Percentiles rank a stretch among this genome's conserved stretches.
Conservation (phyloP, 2,888 invertebrate genomes). For the Xanthorhoe spadicearia region DNA sequence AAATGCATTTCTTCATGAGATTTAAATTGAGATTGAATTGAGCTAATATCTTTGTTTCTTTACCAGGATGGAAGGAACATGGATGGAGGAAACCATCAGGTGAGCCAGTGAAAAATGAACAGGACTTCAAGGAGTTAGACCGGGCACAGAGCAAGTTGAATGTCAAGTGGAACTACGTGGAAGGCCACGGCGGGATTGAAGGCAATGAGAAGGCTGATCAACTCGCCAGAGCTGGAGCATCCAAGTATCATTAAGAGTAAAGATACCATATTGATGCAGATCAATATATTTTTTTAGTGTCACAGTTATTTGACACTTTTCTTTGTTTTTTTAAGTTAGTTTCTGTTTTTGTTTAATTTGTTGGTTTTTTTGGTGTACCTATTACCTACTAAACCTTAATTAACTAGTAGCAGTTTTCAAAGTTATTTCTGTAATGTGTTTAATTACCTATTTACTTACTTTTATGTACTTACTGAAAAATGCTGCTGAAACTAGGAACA, state of each 20-base stretch:
- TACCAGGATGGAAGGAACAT: constrained; percentile 92
- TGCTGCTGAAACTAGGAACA: no score
- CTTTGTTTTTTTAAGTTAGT: neutral
- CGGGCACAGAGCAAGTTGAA: constrained; percentile 83
- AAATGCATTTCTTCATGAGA: neutral
- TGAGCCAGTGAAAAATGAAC: constrained; percentile 93
- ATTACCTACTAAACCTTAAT: no score
- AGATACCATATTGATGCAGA: neutral
- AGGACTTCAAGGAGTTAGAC: constrained; percentile 92
- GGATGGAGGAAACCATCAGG: constrained; percentile 92
- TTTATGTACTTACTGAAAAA: no score
- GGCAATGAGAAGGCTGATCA: constrained; percentile 97
- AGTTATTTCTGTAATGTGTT: no score
- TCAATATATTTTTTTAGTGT: neutral
- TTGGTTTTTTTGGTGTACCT: no score
- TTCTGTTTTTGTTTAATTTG: neutral
- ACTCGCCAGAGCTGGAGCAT: constrained; percentile 91
- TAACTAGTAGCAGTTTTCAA: no score
- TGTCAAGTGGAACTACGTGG: constrained; percentile 93
- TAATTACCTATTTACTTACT: no score
- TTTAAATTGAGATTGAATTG: neutral
- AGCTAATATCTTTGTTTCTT: neutral
- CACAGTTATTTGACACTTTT: neutral
- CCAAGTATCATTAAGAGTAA: constrained; percentile 54
- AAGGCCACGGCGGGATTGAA: constrained; percentile 91